A percentile compares a stretch with the other conserved stretches of the same genome.
Evolutionary conservation across 2,113 vertebrate genomes (phyloP).

Genomic region (Anseranas semipalmata): DNA sequence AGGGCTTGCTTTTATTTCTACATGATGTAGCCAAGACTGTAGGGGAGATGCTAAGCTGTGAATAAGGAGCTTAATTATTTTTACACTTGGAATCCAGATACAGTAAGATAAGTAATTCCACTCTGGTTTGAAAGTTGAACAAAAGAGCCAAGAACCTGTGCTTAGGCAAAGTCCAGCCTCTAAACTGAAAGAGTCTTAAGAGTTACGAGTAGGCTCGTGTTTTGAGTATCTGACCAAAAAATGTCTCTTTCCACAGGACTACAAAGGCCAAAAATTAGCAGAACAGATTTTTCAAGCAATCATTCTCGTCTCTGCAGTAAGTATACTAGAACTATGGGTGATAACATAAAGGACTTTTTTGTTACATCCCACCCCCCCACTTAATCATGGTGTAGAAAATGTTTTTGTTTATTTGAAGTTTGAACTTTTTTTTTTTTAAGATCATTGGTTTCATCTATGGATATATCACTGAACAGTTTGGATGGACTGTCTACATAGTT

Average conservation of each 20-base stretch:
- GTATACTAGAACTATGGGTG: not conserved
- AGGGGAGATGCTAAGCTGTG: not conserved
- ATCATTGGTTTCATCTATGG: conserved; percentile 93
- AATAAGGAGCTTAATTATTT: not conserved
- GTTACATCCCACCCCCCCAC: too few species aligned
- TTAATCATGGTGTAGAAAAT: not conserved
- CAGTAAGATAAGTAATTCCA: not conserved
- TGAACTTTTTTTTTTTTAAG: conserved; percentile 69
- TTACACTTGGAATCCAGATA: not conserved
- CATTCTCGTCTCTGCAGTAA: conserved; percentile 94
- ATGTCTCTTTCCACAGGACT: conserved; percentile 81
- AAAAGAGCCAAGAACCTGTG: not conserved
- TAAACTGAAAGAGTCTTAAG: not conserved
- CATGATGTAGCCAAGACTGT: not conserved
- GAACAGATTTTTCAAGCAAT: conserved; percentile 98
- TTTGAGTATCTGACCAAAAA: not conserved
- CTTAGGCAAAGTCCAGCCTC: not conserved
- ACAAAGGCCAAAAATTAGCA: conserved; percentile 96
- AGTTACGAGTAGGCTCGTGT: not conserved
- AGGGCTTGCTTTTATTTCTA: not conserved
- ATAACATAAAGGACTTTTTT: not conserved
- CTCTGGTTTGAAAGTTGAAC: not conserved
- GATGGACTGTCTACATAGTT: conserved; percentile 96
- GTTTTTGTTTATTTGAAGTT: not conserved
- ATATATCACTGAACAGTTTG: conserved; percentile 92